Conservation (phyloP, 2,888 invertebrate genomes). For the Orthonychiurus folsomi region DNA sequence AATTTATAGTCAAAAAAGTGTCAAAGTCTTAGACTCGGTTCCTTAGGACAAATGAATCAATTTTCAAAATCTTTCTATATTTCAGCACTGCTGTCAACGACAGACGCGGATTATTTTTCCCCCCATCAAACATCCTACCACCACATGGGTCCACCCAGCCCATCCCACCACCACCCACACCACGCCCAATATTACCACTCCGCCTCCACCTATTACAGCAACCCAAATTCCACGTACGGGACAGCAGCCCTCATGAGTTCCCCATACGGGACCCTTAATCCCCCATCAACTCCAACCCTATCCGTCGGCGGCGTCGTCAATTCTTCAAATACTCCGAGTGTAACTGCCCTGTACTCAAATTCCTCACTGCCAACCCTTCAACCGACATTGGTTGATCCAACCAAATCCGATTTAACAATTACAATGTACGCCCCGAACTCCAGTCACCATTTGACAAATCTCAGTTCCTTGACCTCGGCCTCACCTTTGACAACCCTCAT, state of each 20-base stretch:
- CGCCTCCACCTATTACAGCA: conserved; percentile 32
- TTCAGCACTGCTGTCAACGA: conserved; percentile 15
- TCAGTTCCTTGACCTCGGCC: background rate
- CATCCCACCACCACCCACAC: conserved; percentile 25
- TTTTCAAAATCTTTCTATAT: too few species aligned
- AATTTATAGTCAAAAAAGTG: too few species aligned
- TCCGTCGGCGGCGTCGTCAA: background rate
- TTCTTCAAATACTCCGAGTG: conserved; percentile 9
- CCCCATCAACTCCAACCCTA: conserved; percentile 6
- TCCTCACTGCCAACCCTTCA: conserved; percentile 8
- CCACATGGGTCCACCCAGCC: conserved; percentile 35
- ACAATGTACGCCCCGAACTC: conserved; percentile 34
- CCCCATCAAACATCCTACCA: conserved; percentile 32
- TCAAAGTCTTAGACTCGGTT: too few species aligned
- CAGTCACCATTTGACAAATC: background rate
- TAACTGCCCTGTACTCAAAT: conserved; percentile 7
- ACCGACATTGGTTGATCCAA: conserved; percentile 9
- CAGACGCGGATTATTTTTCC: conserved; percentile 36
- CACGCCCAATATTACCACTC: conserved; percentile 27
- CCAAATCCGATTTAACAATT: conserved; percentile 38
- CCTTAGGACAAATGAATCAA: too few species aligned
- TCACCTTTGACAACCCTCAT: conserved; percentile 3
- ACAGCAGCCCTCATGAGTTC: conserved; percentile 2
- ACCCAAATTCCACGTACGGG: conserved; percentile 14
- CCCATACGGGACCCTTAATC: conserved; percentile 18